phyloP scores from a whole-genome alignment of 2,888 invertebrate genomes.

The Drosophila paranaensis region DNA sequence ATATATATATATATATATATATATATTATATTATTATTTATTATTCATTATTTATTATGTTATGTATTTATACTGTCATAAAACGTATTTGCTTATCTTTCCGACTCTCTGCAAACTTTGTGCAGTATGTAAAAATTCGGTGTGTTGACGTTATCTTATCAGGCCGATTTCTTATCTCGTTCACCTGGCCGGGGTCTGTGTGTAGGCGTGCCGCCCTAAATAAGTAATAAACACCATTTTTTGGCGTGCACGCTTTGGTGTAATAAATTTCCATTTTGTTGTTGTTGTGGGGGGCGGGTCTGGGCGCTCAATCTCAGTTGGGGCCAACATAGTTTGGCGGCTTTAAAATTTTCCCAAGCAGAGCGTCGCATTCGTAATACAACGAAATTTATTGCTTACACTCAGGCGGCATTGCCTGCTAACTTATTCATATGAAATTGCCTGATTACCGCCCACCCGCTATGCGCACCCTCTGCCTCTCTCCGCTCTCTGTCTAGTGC shows the following conservation, averaged over 20 bases:
- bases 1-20: too few species aligned
- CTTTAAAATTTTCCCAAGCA: conserved; percentile 75
- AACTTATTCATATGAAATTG: conserved; percentile 78
- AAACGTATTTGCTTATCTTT: too few species aligned
- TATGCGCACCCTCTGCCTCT: conserved; percentile 8
- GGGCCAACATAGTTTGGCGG: conserved; percentile 66
- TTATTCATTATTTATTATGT: too few species aligned
- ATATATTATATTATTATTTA: too few species aligned
- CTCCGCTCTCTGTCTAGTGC: conserved; percentile 4
- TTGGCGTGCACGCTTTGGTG: conserved; percentile 39
- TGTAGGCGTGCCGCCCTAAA: conserved; percentile 55
- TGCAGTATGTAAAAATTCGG: conserved; percentile 7
- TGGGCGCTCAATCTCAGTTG: conserved; percentile 60
- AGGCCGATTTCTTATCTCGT: neutral
- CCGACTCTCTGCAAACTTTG: neutral
- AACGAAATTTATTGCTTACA: conserved; percentile 75
- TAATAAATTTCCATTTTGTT: conserved; percentile 73
- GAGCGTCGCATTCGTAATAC: conserved; percentile 70
- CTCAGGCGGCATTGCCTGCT: conserved; percentile 71
- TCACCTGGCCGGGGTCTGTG: conserved; percentile 6
- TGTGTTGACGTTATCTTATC: neutral
- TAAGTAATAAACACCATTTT: conserved; percentile 75
- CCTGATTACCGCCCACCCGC: conserved; percentile 70
- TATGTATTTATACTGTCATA: too few species aligned
- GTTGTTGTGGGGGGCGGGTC: conserved; percentile 11